Percentiles rank a stretch among this genome's conserved stretches.
Conservation (phyloP, 2,797 vertebrate species). For the Callimico goeldii region DNA sequence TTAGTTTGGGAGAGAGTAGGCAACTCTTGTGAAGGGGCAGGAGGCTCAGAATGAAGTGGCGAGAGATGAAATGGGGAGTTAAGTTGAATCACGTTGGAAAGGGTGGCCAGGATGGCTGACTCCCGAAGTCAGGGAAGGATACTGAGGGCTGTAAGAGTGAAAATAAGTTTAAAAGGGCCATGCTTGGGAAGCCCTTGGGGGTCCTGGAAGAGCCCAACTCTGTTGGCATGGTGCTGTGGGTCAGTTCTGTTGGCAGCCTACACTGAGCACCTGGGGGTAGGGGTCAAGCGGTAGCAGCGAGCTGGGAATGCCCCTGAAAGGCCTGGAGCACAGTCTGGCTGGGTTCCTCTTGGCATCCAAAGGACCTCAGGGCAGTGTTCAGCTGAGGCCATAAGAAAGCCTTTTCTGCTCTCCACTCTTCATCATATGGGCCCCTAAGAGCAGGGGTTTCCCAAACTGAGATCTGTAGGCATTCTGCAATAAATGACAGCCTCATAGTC, state of each 20-base stretch:
- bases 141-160: not conserved
- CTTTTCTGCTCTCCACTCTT: not conserved
- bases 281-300: not conserved
- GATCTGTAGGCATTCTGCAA: not conserved
- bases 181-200: not conserved
- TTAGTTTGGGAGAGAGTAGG: not conserved
- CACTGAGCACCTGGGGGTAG: too few species aligned
- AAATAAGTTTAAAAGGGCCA: not conserved
- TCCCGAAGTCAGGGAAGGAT: not conserved
- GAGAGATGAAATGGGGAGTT: not conserved
- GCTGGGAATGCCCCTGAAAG: fast-evolving
- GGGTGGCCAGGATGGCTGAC: not conserved
- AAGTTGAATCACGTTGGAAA: not conserved
- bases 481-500: not conserved
- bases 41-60: not conserved
- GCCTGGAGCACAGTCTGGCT: not conserved
- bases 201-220: not conserved
- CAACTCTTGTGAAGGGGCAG: not conserved
- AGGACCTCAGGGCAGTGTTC: not conserved
- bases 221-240: fast-evolving
- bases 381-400: not conserved
- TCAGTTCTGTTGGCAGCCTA: not conserved
- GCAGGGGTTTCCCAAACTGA: not conserved
- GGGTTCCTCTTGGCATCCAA: not conserved
- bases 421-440: not conserved